Percentiles rank a stretch among this genome's conserved stretches.
Evolutionary conservation across 2,113 vertebrate species (phyloP).

Genomic region (Struthio camelus): DNA sequence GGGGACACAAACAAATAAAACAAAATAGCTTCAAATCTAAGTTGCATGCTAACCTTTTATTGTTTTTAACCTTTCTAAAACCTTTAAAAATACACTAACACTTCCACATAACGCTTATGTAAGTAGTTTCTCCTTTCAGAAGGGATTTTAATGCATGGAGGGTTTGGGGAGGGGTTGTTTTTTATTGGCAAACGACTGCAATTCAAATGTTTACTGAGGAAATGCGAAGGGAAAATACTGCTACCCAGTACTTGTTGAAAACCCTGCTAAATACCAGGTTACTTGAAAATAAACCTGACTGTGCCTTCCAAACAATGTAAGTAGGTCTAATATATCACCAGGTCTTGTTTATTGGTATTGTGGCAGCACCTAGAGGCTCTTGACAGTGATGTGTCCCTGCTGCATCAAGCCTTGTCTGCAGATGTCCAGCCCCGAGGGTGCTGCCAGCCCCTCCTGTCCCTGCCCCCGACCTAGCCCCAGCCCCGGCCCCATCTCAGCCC

Average conservation of each 20-base stretch:
- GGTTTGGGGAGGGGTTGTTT: not conserved
- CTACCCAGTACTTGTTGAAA: not conserved
- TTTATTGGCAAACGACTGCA: not conserved
- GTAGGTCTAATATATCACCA: not conserved
- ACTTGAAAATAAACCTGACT: not conserved
- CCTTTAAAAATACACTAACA: not conserved
- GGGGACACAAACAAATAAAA: not conserved
- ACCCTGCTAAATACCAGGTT: not conserved
- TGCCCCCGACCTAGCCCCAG: too few species aligned
- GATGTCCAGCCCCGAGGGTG: too few species aligned
- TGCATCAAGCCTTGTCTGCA: not conserved
- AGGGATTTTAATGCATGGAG: not conserved
- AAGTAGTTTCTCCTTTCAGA: not conserved
- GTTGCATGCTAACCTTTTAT: not conserved
- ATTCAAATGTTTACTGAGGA: not conserved
- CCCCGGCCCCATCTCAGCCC: not conserved
- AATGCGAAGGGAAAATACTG: not conserved
- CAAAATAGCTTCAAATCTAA: not conserved
- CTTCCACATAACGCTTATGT: not conserved
- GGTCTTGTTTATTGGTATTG: not conserved
- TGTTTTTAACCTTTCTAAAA: not conserved
- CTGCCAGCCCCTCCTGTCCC: too few species aligned
- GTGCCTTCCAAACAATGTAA: not conserved
- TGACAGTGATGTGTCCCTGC: not conserved
- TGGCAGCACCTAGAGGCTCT: constrained; percentile 55